Evolutionary conservation across 2,113 vertebrate genomes (phyloP).

Genomic region (Pao palembangensis): DNA sequence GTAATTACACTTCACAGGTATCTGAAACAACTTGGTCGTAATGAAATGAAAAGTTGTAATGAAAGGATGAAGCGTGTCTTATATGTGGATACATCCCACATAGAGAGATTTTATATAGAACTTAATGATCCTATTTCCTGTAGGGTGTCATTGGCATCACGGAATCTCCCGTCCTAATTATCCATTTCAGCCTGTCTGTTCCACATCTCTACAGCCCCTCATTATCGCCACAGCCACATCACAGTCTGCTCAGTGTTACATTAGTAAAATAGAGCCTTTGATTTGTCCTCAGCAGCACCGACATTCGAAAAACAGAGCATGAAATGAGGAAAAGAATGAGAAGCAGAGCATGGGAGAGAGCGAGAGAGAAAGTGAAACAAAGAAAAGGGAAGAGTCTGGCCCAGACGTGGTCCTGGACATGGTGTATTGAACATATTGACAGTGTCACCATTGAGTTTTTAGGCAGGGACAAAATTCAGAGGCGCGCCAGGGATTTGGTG

Average conservation of each 20-base stretch:
- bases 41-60: conserved; percentile 36
- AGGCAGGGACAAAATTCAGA: conserved; percentile 54
- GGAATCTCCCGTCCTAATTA: conserved; percentile 81
- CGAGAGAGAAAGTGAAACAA: conserved; percentile 33
- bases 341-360: conserved; percentile 29
- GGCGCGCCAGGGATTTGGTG: conserved; percentile 59
- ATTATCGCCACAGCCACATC: conserved; percentile 72
- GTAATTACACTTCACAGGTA: conserved; percentile 55
- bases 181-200: conserved; percentile 79
- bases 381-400: conserved; percentile 26
- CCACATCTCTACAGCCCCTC: conserved; percentile 71
- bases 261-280: conserved; percentile 75
- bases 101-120: conserved; percentile 66
- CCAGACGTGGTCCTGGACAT: conserved; percentile 38
- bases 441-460: conserved; percentile 53
- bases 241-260: conserved; percentile 69
- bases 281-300: conserved; percentile 67
- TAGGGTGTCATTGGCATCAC: conserved; percentile 69
- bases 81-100: conserved; percentile 42
- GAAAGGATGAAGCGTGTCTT: conserved; percentile 62
- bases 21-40: no score
- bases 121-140: conserved; percentile 76
- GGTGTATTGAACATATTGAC: conserved; percentile 69
- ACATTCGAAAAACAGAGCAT: conserved; percentile 50
- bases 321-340: conserved; percentile 32